These are phyloP conservation scores for Drosophila antonietae DNA, from an alignment of 2,888 invertebrate genomes.

Conservation along the genomic window DNA sequence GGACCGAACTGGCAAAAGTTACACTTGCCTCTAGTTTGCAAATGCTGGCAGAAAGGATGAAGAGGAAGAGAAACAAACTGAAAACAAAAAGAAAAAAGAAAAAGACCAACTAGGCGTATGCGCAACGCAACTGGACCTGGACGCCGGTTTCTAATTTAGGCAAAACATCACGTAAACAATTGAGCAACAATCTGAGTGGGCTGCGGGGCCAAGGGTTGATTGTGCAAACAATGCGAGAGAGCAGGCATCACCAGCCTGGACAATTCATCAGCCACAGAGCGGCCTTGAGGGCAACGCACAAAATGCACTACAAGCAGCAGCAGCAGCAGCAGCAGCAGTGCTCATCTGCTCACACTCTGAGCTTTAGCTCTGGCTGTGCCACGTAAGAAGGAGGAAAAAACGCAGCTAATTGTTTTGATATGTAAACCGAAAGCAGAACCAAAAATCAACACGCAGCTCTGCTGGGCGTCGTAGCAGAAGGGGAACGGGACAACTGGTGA, in stretches of 20 bases:
- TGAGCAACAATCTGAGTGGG: conserved; percentile 61
- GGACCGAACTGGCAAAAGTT: conserved; percentile 44
- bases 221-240: conserved; percentile 48
- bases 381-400: conserved; percentile 23
- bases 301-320: conserved; percentile 54
- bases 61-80: neutral
- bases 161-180: conserved; percentile 80
- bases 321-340: neutral
- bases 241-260: conserved; percentile 44
- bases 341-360: neutral
- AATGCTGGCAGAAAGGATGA: neutral
- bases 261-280: conserved; percentile 61
- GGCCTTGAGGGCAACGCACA: conserved; percentile 74
- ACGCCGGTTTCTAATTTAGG: conserved; percentile 70
- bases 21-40: conserved; percentile 55
- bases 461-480: neutral
- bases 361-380: conserved; percentile 12
- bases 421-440: conserved; percentile 75
- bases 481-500: neutral
- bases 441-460: conserved; percentile 75
- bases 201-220: conserved; percentile 26
- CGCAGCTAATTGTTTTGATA: conserved; percentile 75
- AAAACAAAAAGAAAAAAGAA: neutral
- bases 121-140: conserved; percentile 45
- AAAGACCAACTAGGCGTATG: conserved; percentile 49